A percentile compares a stretch with the other conserved stretches of the same genome.
Evolutionary conservation across 2,888 invertebrate genomes (phyloP).

Genomic region (Folsomia manolachei): DNA sequence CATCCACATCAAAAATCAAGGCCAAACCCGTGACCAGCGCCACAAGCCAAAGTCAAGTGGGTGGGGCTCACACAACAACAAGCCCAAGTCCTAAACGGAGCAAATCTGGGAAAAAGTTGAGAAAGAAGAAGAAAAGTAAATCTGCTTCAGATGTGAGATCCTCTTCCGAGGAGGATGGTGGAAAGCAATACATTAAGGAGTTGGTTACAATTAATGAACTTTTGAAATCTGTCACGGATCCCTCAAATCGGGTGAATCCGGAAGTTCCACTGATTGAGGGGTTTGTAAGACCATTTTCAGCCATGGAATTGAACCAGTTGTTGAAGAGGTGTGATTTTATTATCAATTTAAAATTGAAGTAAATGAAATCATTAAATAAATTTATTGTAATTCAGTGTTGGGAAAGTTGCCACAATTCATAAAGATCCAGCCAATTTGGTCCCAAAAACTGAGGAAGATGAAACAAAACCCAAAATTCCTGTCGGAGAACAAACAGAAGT

Average conservation of each 20-base stretch:
- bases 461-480: neutral
- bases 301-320: neutral
- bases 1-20: neutral
- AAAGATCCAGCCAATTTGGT: neutral
- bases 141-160: neutral
- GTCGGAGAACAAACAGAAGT: neutral
- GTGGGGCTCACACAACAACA: neutral
- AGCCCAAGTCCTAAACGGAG: neutral
- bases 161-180: neutral
- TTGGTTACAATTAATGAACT: conserved; percentile 7
- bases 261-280: neutral
- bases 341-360: too few species aligned
- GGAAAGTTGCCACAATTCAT: conserved; percentile 9
- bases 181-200: neutral
- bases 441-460: neutral
- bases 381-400: too few species aligned
- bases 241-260: neutral
- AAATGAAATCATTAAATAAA: too few species aligned
- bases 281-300: conserved; percentile 4
- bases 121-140: conserved; percentile 5
- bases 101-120: conserved; percentile 5
- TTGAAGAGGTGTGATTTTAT: too few species aligned
- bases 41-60: neutral
- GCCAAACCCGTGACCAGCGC: neutral
- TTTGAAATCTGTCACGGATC: conserved; percentile 7